Evolutionary conservation across 1,140 invertebrate genomes (phyloP).

Genomic region (Telenomus remus): DNA sequence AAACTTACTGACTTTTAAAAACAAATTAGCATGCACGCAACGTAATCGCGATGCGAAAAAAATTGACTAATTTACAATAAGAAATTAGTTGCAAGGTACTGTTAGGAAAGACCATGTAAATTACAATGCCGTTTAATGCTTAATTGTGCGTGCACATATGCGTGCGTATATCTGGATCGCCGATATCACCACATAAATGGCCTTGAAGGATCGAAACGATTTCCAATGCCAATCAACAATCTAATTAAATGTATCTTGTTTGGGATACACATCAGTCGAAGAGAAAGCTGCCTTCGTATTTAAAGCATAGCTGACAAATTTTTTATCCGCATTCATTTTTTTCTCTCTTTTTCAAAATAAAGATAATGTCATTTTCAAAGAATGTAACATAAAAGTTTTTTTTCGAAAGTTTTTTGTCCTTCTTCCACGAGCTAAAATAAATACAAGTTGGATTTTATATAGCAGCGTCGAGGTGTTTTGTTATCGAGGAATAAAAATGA

Average conservation of each 20-base stretch:
- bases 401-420: too few relatives aligned
- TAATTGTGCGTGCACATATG: conserved; percentile 32
- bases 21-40: conserved; percentile 11
- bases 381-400: too few relatives aligned
- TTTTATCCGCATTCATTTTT: conserved; percentile 10
- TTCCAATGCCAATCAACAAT: conserved; percentile 57
- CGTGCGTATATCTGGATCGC: conserved; percentile 43
- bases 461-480: too few relatives aligned
- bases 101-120: conserved; percentile 2
- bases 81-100: conserved; percentile 5
- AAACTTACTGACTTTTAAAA: conserved; percentile 15
- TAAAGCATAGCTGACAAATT: conserved; percentile 32
- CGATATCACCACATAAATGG: conserved; percentile 60
- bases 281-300: conserved; percentile 46
- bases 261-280: conserved; percentile 32
- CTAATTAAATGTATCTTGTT: conserved; percentile 58
- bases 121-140: conserved; percentile 29
- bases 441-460: too few relatives aligned
- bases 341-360: conserved; percentile 11
- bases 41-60: conserved; percentile 1
- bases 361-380: conserved; percentile 20
- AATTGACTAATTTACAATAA: conserved; percentile 11
- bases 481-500: too few relatives aligned
- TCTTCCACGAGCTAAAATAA: too few relatives aligned
- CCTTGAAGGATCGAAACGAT: conserved; percentile 58